Evolutionary conservation across 2,113 vertebrate species (phyloP).

Genomic region (Ovis canadensis): DNA sequence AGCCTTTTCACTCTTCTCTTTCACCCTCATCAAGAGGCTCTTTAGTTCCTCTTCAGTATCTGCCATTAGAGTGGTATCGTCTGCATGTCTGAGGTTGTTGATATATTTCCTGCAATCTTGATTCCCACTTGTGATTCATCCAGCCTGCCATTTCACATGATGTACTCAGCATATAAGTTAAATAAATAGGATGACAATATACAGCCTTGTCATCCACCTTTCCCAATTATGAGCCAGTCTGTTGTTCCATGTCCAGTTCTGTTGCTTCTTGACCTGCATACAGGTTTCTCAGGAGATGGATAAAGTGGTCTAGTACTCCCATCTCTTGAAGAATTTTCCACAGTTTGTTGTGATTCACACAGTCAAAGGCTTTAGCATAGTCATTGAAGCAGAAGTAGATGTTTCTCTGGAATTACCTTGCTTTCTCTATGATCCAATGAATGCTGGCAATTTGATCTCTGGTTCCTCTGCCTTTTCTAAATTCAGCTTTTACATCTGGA

Average conservation of each 20-base stretch:
- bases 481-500: not conserved
- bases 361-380: not conserved
- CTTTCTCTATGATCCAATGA: not conserved
- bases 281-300: not conserved
- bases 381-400: not conserved
- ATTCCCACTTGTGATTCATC: not conserved
- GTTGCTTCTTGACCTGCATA: not conserved
- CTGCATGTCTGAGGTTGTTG: not conserved
- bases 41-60: not conserved
- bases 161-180: not conserved
- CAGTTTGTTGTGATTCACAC: not conserved
- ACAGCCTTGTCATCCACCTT: not conserved
- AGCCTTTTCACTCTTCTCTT: not conserved
- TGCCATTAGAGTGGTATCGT: not conserved
- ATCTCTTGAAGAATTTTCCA: not conserved
- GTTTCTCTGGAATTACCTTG: not conserved
- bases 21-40: not conserved
- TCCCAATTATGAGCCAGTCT: not conserved
- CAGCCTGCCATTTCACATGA: not conserved
- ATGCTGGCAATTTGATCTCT: not conserved
- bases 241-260: not conserved
- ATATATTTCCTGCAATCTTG: not conserved
- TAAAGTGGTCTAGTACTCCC: not conserved
- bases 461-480: not conserved
- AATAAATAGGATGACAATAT: not conserved